Evolutionary conservation across 1,140 invertebrate genomes (phyloP).

Genomic region (Aphis gossypii): DNA sequence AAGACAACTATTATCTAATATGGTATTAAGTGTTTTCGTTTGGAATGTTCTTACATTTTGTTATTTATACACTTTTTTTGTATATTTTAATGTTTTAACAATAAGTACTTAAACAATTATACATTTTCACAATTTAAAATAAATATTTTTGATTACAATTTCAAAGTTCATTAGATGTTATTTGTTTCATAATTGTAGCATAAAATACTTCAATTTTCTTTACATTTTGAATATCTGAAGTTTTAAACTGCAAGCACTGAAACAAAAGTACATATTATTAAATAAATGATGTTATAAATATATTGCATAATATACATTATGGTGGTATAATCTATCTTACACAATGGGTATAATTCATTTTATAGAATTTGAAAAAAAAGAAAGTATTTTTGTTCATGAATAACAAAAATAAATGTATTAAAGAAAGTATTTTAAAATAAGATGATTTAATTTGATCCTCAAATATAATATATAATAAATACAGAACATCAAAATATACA

Average conservation of each 20-base stretch:
- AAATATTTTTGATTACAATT: background rate
- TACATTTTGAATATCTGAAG: conserved; percentile 44
- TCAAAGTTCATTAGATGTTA: conserved; percentile 39
- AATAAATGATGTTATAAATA: background rate
- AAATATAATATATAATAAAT: background rate
- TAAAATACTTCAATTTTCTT: conserved; percentile 52
- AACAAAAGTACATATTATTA: background rate
- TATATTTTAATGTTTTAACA: background rate
- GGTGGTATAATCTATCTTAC: background rate
- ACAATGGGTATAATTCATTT: background rate
- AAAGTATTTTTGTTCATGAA: no score
- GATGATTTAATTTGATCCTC: background rate
- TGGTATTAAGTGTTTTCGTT: background rate
- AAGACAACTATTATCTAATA: background rate
- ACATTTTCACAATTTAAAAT: background rate
- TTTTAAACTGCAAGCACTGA: conserved; percentile 53
- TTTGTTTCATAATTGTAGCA: conserved; percentile 44
- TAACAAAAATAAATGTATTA: background rate
- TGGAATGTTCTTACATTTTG: background rate
- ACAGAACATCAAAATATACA: no score
- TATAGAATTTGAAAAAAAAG: background rate
- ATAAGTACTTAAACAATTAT: background rate
- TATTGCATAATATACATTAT: background rate
- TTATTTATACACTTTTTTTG: background rate
- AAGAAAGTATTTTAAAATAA: background rate